phyloP scores from a whole-genome alignment of 2,888 invertebrate genomes.

The Luffia ferchaultella region DNA sequence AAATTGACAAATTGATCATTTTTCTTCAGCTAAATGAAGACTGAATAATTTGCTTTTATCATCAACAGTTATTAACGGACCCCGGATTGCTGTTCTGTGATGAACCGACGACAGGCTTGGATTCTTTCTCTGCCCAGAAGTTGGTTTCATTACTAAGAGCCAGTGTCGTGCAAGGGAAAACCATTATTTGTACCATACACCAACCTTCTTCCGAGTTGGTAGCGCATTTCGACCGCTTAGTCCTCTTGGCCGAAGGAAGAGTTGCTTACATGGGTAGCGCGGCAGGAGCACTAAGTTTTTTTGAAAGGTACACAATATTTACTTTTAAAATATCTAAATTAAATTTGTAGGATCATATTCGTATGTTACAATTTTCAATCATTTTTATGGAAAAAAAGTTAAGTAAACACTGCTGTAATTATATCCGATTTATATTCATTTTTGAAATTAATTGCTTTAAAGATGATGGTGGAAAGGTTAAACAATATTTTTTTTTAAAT shows the following conservation, averaged over 20 bases:
- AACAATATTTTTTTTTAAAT: too few species aligned
- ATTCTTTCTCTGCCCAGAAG: slow-evolving; percentile 91
- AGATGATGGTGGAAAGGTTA: too few species aligned
- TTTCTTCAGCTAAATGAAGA: too few species aligned
- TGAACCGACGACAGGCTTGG: slow-evolving; percentile 94
- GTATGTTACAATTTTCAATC: not conserved
- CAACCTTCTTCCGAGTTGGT: slow-evolving; percentile 92
- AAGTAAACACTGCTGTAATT: not conserved
- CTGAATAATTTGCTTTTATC: too few species aligned
- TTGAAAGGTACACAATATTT: slow-evolving; percentile 64
- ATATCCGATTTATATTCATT: not conserved
- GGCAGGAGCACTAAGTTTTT: slow-evolving; percentile 40
- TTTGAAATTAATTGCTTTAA: too few species aligned
- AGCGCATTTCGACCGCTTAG: slow-evolving; percentile 78
- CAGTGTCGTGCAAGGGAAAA: slow-evolving; percentile 80
- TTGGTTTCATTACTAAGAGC: slow-evolving; percentile 75
- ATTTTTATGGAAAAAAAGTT: not conserved
- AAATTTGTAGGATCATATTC: too few species aligned
- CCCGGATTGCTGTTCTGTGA: slow-evolving; percentile 94
- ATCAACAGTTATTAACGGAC: slow-evolving; percentile 79
- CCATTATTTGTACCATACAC: slow-evolving; percentile 92
- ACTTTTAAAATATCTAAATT: slow-evolving; percentile 1
- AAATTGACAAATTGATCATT: too few species aligned
- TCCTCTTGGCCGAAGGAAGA: slow-evolving; percentile 87
- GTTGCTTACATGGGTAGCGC: slow-evolving; percentile 84